Base-by-base conservation (phyloP, 2,113 vertebrate species). In the Sinosuthora webbiana region DNA sequence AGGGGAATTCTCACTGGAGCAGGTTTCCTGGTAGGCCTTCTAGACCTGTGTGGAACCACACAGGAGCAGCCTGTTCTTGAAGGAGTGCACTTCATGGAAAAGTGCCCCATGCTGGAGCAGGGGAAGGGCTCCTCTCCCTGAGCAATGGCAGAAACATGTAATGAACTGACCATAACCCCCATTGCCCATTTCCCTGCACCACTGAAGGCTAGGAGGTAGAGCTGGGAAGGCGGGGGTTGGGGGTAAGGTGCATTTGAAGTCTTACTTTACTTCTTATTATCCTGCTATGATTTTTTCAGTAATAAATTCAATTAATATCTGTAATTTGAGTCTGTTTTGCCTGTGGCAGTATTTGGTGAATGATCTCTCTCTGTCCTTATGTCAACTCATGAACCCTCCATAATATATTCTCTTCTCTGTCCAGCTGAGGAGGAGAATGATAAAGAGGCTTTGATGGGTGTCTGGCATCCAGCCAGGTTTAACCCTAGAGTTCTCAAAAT, bases 361-460 rank as follows among this genome's bases (percentile, higher is more conserved):
- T 52, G 53, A 28, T 59, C 14, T 37, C 30, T 42, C 45, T 52
- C 37, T 60, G 45, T 52, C 45, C 15, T 52, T 52, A 18, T 18
- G 13, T 77, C 33, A 37, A 2, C 15, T 33, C 33, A 52, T 0
- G 0, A 60, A 33, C 3, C 3, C 23, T 78, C 33, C 45, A 13
- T 53, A 60, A 53, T 15, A 28, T 15, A 23, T 28, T 52, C 14
- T 68, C 17, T 52, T 37, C 73, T 33, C 15, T 33, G 8, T 44
- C 39, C 73, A 78, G 22, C 22, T 39, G 45, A 6, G 15, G 12
- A 60, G 18, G 16, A 39, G 15, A 60, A 45, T 20, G 9, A 87
- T 28, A 53, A 12, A 77, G 45, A 77, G 45, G 22, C 3, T 60
- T 77, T 77, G 5, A 18, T 77, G 22, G 22, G 4, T 45, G 8